A percentile compares a stretch with the other conserved stretches of the same genome.
Evolutionary conservation across 2,113 vertebrate species (phyloP).

Genomic region (Meles meles): DNA sequence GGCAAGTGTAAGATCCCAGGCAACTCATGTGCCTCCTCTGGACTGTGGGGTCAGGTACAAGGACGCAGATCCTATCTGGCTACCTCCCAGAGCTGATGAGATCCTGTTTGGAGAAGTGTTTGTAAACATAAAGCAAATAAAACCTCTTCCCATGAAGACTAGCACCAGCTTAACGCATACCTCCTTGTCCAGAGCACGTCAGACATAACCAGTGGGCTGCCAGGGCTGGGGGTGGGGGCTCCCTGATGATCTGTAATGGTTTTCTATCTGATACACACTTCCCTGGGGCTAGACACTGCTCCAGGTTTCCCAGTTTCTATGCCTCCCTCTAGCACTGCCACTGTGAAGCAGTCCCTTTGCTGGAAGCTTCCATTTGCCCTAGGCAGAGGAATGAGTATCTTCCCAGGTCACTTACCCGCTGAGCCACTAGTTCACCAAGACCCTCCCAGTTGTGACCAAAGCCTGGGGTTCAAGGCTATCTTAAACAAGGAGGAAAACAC

Average conservation of each 20-base stretch:
- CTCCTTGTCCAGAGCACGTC: rapidly evolving
- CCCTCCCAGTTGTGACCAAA: not conserved
- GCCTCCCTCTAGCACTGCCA: not conserved
- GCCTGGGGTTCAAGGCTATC: no score
- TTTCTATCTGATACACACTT: not conserved
- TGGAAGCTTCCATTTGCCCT: not conserved
- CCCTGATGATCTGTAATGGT: no score
- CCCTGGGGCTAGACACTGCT: not conserved
- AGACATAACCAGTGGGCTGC: rapidly evolving
- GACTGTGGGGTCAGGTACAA: not conserved
- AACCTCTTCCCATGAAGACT: not conserved
- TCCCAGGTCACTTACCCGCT: not conserved
- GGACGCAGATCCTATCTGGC: not conserved
- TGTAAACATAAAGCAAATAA: not conserved
- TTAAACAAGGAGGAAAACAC: not conserved
- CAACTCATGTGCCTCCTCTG: no score
- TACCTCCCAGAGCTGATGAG: not conserved
- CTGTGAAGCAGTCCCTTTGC: rapidly evolving
- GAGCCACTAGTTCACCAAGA: not conserved
- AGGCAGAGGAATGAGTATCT: not conserved
- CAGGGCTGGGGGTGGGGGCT: rapidly evolving
- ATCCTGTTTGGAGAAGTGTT: not conserved
- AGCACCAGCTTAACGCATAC: not conserved
- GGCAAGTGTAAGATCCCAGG: not conserved
- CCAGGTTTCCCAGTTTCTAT: not conserved